phyloP scores from a whole-genome alignment of 2,797 vertebrate genomes.

The Gorsachius magnificus region DNA sequence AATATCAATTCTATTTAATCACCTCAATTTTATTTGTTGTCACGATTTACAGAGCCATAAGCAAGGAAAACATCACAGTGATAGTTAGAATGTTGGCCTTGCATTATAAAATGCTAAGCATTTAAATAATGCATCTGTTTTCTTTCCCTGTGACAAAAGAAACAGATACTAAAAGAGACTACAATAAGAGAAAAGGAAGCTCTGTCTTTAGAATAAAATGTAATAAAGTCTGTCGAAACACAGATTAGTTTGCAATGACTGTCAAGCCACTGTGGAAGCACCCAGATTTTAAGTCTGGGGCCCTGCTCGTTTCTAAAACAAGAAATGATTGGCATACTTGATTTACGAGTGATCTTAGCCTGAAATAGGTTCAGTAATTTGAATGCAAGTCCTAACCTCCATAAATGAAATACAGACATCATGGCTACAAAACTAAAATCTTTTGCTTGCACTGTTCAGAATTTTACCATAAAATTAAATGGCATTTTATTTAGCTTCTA shows the following conservation, averaged over 20 bases:
- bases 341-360: neutral
- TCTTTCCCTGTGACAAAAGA: neutral
- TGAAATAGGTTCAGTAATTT: neutral
- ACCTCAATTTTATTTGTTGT: constrained; percentile 8
- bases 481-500: neutral
- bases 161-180: neutral
- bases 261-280: neutral
- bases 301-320: neutral
- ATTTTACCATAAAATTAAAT: neutral
- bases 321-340: neutral
- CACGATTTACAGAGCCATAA: neutral
- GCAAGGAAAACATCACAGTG: neutral
- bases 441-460: neutral
- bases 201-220: neutral
- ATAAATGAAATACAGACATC: neutral
- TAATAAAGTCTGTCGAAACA: neutral
- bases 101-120: neutral
- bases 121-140: neutral
- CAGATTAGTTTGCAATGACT: neutral
- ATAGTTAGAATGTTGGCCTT: neutral
- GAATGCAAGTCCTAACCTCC: neutral
- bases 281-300: neutral
- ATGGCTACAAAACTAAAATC: neutral
- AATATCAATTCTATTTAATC: constrained; percentile 16
- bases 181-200: neutral